Percentiles rank a stretch among this genome's conserved stretches.
Evolutionary conservation across 2,888 invertebrate species (phyloP).

Genomic region (Nineta flava): DNA sequence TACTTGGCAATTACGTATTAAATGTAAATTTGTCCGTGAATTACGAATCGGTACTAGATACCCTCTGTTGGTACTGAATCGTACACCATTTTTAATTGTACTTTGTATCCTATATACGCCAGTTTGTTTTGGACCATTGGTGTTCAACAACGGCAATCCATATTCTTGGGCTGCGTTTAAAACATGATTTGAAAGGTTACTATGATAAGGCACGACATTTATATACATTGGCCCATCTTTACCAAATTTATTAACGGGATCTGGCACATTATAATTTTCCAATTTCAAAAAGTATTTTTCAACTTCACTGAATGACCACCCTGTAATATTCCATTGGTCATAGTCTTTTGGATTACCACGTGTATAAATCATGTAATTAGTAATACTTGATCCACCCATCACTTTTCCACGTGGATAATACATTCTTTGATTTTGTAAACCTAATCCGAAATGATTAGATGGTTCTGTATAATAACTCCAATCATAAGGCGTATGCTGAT

Average conservation of each 20-base stretch:
- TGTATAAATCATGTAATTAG: too few relatives aligned
- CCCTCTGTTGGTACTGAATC: too few relatives aligned
- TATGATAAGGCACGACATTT: conserved; percentile 31
- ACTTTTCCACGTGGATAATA: conserved; percentile 32
- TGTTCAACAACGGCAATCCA: too few relatives aligned
- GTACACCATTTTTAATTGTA: too few relatives aligned
- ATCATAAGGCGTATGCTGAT: conserved; percentile 44
- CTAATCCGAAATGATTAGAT: conserved; percentile 25
- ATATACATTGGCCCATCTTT: conserved; percentile 39
- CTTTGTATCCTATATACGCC: too few relatives aligned
- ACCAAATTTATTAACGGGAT: conserved; percentile 31
- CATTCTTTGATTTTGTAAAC: conserved; percentile 21
- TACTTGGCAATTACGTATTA: conserved; percentile 46
- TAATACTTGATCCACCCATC: too few relatives aligned
- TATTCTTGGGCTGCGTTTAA: too few relatives aligned
- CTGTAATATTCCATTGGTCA: conserved; percentile 54
- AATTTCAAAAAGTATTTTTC: conserved; percentile 63
- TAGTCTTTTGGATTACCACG: too few relatives aligned
- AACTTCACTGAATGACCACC: conserved; percentile 58
- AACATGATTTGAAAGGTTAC: conserved; percentile 29
- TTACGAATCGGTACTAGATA: too few relatives aligned
- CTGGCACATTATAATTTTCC: conserved; percentile 49
- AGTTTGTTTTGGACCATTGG: too few relatives aligned
- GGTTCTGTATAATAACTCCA: conserved; percentile 38
- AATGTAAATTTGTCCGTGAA: conserved; percentile 23